Evolutionary conservation across 2,113 vertebrate species (phyloP), one percentile per base, ranked within the genome.

Genomic region (Alectura lathami): DNA sequence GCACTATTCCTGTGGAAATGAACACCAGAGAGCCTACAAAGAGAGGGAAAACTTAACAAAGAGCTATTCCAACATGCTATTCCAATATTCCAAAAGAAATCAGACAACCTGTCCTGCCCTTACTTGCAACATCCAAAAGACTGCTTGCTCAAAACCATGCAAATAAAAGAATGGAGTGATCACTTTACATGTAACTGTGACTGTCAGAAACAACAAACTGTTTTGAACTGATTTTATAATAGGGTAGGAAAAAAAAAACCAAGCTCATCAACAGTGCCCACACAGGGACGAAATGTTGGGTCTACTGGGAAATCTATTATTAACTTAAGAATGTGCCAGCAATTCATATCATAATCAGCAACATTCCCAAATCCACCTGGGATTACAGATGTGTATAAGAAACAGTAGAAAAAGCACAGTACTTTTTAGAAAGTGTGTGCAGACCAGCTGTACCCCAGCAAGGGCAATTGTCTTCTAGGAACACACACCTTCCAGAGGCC

Each of bases 51-150:
- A 23, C 42, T 72, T 42, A 32, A 18, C n/a, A 22, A 79, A 78
- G 22, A 69, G 17, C 40, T 60, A 18, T 60, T 86, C 47, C 83
- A 79, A 42, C 50, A 86, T 3, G n/a, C 40, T 60, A 18, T 60
- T 86, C 47, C 83, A 79, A 42, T 54, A 86, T 3, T 29, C 16
- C 45, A 62, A 56, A 73, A 22, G 20, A 63, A n/a, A 20, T 7
- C 29, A n/a, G 59, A 17, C 22, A 68, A 77, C 26, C 8, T 0
- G 0, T 12, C 53, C 0, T 43, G 22, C 7, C 16, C 43, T 84
- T 72, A 59, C n/a, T 73, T 30, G 62, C 9, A 62, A 42, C 13
- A n/a, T 29, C 12, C 42, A 27, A 53, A 50, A 76, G 36, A 70
- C 16, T 42, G 23, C 18, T 67, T 72, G n/a, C 34, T 77, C n/a